phyloP scores from a whole-genome alignment of 2,113 vertebrate species.

The Pseudopipra pipra region DNA sequence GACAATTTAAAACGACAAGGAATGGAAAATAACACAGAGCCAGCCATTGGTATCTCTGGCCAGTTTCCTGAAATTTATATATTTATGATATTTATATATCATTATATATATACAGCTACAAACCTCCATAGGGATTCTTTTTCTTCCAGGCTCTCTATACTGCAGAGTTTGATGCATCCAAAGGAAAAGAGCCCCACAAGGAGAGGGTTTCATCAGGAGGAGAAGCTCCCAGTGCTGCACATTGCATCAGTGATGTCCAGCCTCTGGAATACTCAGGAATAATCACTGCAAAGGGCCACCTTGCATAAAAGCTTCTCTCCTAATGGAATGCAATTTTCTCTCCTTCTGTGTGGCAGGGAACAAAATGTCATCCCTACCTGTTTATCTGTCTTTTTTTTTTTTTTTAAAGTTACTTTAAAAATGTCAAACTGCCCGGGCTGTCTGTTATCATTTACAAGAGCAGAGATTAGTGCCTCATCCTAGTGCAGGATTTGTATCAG shows the following conservation, averaged over 20 bases:
- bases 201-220: neutral
- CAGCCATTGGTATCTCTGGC: neutral
- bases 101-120: neutral
- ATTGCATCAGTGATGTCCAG: neutral
- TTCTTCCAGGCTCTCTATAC: neutral
- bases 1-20: neutral
- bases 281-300: neutral
- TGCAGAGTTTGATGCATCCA: neutral
- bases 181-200: neutral
- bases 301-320: neutral
- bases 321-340: conserved; percentile 1
- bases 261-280: neutral
- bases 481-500: neutral
- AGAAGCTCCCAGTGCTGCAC: neutral
- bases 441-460: neutral
- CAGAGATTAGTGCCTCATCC: neutral
- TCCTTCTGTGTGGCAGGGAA: neutral
- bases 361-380: neutral
- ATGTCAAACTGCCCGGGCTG: neutral
- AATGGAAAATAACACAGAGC: neutral
- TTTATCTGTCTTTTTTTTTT: neutral
- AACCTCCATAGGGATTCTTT: neutral
- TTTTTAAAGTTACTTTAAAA: neutral
- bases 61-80: neutral
- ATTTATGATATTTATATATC: neutral